Evolutionary conservation across 2,888 invertebrate species (phyloP), one percentile per base, ranked within the genome.

Genomic region (Hoplodrina blanda): DNA sequence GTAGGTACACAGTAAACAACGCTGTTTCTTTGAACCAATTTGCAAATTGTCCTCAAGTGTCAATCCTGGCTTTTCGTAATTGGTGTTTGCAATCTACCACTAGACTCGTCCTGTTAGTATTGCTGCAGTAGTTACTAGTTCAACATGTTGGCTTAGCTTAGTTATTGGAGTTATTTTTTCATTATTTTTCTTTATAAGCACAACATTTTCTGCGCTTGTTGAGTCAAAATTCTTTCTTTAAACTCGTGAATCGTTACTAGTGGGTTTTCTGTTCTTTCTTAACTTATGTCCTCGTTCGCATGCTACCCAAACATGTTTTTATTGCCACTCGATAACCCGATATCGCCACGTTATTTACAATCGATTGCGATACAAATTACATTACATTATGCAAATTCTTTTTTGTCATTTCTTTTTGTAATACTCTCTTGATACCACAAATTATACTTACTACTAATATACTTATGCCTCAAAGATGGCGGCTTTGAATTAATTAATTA

Each of bases 221-320:
- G 7, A 0, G 17, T 50, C 10, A 2, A 13, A 7, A 10, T 6
- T 25, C 4, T 25, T 46, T 15, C 46, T 5, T 25, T 49, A 49
- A 19, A 50, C n/a, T 61, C 17, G 17, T 37, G 25, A 11, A 37
- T 44, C 15, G 59, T 55, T 50, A 53, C 10, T 20, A 73, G 17
- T 57, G 19, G 7, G 7, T 49, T 10, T 63, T 76, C 25, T 69
- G 62, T 55, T 30, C 11, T 10, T 37, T 60, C 5, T 44, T 6
- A 41, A 33, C 10, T 55, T 37, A 13, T 60, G 30, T 46, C 55
- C n/a, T 53, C 25, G 30, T 50, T 74, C 46, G 59, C 44, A 63
- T 69, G 55, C 59, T 41, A 64, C 44, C 50, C 62, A 62, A 68
- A 63, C 62, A 70, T 67, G 73, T 81, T 83, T 83, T 69, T 72